Evolutionary conservation across 2,113 vertebrate genomes (phyloP).

Genomic region (Sinocyclocheilus grahami): DNA sequence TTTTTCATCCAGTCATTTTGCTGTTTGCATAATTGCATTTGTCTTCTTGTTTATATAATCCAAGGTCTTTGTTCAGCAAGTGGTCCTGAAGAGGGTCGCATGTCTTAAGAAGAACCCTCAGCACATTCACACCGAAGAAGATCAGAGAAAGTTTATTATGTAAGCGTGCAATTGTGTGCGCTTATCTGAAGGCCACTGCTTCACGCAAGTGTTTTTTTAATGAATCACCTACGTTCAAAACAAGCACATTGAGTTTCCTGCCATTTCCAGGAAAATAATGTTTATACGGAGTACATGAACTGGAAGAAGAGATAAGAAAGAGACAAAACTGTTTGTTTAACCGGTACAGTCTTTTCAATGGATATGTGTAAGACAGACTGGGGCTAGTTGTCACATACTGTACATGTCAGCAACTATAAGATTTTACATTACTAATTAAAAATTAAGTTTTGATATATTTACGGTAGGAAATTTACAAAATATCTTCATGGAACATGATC

Average conservation of each 20-base stretch:
- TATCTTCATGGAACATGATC: too few relatives aligned
- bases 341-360: background rate
- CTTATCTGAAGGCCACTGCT: constrained; percentile 25
- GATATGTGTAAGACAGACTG: background rate
- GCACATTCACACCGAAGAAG: background rate
- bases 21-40: background rate
- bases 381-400: background rate
- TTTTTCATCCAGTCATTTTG: background rate
- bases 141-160: background rate
- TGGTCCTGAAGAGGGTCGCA: background rate
- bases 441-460: too few relatives aligned
- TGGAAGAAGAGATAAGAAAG: background rate
- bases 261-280: background rate
- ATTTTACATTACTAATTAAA: background rate
- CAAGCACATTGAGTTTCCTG: constrained; percentile 1
- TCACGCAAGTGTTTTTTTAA: constrained; percentile 12
- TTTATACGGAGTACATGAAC: background rate
- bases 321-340: background rate
- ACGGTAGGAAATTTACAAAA: too few relatives aligned
- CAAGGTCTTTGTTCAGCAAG: constrained; percentile 15
- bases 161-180: constrained; percentile 15
- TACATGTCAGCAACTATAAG: background rate
- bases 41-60: constrained; percentile 7
- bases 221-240: background rate
- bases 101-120: background rate